These are phyloP conservation scores for Agrotis exclamationis DNA, from an alignment of 2,888 invertebrate genomes.

Conservation along the genomic window DNA sequence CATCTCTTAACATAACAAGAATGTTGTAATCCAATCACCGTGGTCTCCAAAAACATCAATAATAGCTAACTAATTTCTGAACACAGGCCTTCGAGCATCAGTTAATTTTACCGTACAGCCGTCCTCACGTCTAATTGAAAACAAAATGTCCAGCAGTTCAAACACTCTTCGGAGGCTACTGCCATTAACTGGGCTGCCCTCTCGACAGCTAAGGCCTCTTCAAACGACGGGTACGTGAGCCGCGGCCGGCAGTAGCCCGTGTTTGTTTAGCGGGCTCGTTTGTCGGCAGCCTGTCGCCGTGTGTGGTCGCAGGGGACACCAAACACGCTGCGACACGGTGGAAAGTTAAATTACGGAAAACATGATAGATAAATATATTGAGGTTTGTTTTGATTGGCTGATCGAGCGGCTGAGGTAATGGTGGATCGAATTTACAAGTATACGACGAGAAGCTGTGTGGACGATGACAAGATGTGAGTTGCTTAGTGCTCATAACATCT, in stretches of 20 bases:
- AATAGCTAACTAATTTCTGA: conserved; percentile 1
- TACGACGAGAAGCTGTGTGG: not conserved
- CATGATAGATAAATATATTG: conserved; percentile 53
- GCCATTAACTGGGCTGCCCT: conserved; percentile 63
- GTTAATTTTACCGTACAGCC: conserved; percentile 35
- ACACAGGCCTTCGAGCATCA: not conserved
- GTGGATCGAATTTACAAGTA: conserved; percentile 9
- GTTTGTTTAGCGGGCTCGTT: conserved; percentile 77
- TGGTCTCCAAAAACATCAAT: not conserved
- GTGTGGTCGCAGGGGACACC: conserved; percentile 75
- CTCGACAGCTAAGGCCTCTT: conserved; percentile 63
- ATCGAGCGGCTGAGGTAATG: conserved; percentile 15
- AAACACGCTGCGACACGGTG: conserved; percentile 58
- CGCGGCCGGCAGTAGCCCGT: conserved; percentile 69
- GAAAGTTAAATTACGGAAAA: conserved; percentile 63
- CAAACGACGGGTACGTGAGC: conserved; percentile 60
- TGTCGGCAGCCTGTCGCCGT: conserved; percentile 81
- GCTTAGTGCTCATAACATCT: not conserved
- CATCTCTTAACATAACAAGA: not conserved
- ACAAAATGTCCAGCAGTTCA: conserved; percentile 61
- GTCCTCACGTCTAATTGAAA: conserved; percentile 53
- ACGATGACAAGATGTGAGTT: not conserved
- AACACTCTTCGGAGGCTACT: conserved; percentile 59
- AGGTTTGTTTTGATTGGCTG: conserved; percentile 41
- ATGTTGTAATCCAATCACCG: not conserved